A percentile compares a stretch with the other conserved stretches of the same genome.
Conservation (phyloP, 2,113 vertebrate genomes). For the Urocitellus parryii region DNA sequence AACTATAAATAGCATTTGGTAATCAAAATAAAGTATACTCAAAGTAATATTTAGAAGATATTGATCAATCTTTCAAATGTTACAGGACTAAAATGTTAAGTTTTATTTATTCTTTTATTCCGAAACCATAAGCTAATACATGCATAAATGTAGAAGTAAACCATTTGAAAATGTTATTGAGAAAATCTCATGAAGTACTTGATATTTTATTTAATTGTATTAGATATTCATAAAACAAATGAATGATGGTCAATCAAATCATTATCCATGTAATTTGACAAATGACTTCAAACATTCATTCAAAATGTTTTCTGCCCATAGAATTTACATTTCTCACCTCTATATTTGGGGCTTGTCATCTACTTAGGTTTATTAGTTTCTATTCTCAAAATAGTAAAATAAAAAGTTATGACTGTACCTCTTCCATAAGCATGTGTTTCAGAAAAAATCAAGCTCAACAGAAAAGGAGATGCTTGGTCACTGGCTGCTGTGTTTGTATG, state of each 20-base stretch:
- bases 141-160: neutral
- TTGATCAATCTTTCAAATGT: constrained; percentile 43
- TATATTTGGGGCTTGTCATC: neutral
- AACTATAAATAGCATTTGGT: constrained; percentile 15
- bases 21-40: constrained; percentile 48
- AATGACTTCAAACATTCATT: constrained; percentile 50
- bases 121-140: constrained; percentile 12
- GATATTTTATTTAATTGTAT: constrained; percentile 23
- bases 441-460: neutral
- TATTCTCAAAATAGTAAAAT: constrained; percentile 16
- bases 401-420: neutral
- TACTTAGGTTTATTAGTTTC: constrained; percentile 1
- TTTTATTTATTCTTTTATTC: constrained; percentile 25
- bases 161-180: neutral
- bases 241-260: constrained; percentile 7
- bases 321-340: neutral
- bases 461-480: neutral
- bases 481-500: too few species aligned
- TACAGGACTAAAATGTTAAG: neutral
- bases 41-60: constrained; percentile 8
- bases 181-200: constrained; percentile 12
- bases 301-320: neutral
- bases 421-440: neutral
- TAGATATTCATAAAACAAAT: constrained; percentile 16
- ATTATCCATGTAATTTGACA: neutral